Conservation (phyloP, 2,797 vertebrate species). For the Molothrus aeneus region DNA sequence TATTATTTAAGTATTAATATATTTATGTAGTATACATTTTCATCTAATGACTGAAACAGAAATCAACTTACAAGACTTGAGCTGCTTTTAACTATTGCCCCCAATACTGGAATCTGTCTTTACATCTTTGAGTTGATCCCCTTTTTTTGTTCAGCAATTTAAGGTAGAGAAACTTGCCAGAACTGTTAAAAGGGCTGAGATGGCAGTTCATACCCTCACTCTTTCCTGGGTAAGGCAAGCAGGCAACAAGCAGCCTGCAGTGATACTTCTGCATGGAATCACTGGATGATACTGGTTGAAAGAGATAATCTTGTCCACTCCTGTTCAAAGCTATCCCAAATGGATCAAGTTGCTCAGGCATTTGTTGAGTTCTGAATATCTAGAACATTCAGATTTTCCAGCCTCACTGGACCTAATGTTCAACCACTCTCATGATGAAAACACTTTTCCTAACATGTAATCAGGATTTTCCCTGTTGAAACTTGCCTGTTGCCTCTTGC, state of each 20-base stretch:
- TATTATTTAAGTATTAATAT: background rate
- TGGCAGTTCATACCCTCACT: background rate
- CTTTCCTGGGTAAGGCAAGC: background rate
- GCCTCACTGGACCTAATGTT: background rate
- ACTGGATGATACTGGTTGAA: background rate
- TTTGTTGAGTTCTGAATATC: background rate
- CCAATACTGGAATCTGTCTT: background rate
- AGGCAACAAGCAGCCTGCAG: background rate
- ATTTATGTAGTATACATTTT: background rate
- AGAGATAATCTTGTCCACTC: background rate
- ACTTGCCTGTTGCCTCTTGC: slow-evolving; percentile 27
- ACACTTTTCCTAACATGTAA: background rate
- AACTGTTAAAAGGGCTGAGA: background rate
- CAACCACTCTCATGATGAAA: background rate
- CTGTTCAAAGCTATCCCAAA: background rate
- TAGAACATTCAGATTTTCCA: background rate
- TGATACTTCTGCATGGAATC: background rate
- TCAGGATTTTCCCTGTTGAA: slow-evolving; percentile 11
- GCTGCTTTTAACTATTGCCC: background rate
- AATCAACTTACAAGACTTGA: background rate
- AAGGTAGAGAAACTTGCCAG: background rate
- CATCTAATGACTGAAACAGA: background rate
- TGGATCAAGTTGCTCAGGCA: background rate
- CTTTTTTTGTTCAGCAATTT: background rate
- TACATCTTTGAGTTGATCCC: background rate